Evolutionary conservation across 2,888 invertebrate genomes (phyloP).

Genomic region (Gnatocerus cornutus): DNA sequence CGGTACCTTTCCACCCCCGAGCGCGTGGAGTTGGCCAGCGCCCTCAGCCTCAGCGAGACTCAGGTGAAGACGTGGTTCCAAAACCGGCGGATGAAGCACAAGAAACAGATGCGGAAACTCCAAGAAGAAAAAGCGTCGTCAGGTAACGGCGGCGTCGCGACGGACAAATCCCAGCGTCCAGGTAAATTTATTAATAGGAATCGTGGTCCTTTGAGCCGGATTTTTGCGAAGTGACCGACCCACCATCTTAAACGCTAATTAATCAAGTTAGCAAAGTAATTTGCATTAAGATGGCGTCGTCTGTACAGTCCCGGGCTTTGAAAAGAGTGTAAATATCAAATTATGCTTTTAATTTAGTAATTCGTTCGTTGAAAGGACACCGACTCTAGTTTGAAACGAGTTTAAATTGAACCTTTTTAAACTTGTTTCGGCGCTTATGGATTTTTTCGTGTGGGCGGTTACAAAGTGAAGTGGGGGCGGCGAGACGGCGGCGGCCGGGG

Average conservation of each 20-base stretch:
- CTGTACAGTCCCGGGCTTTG: constrained; percentile 18
- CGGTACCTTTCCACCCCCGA: constrained; percentile 97
- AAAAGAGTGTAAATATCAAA: constrained; percentile 35
- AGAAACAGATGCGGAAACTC: constrained; percentile 88
- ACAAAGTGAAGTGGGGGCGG: not conserved
- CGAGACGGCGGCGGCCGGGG: not conserved
- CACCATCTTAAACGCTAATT: constrained; percentile 36
- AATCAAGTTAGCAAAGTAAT: constrained; percentile 32
- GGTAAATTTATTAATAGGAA: constrained; percentile 1
- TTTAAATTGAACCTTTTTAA: constrained; percentile 24
- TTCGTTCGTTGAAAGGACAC: constrained; percentile 9
- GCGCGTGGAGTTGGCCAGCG: constrained; percentile 93
- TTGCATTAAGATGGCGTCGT: constrained; percentile 36
- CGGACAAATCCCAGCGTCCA: constrained; percentile 27
- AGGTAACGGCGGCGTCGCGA: constrained; percentile 18
- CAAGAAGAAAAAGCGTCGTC: constrained; percentile 71
- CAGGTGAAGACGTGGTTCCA: constrained; percentile 98
- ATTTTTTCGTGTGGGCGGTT: constrained; percentile 7
- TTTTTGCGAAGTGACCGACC: not conserved
- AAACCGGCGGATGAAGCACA: constrained; percentile 97
- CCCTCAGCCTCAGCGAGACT: constrained; percentile 94
- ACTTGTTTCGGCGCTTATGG: constrained; percentile 8
- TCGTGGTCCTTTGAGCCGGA: too few relatives aligned
- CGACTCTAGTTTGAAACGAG: constrained; percentile 22
- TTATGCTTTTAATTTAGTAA: constrained; percentile 20